Conservation (phyloP, 1,140 invertebrate genomes). For the Caenorhabditis remanei region DNA sequence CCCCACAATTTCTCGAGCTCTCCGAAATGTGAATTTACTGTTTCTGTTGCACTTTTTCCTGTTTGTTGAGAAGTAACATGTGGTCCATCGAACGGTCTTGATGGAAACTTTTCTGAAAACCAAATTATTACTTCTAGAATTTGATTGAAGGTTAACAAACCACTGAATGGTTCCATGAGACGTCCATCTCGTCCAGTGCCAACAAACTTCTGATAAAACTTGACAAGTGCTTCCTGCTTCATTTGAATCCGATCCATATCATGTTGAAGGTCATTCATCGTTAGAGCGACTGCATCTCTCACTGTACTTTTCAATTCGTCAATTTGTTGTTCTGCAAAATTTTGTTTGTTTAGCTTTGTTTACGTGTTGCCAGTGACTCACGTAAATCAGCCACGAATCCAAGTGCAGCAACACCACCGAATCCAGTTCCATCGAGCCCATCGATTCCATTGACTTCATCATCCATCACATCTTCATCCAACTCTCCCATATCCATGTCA, state of each 20-base stretch:
- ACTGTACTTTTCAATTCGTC: conserved; percentile 40
- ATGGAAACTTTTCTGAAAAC: conserved; percentile 12
- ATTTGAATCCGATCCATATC: conserved; percentile 18
- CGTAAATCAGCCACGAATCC: conserved; percentile 12
- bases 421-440: background rate
- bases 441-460: background rate
- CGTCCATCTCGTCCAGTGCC: background rate
- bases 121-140: background rate
- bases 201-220: conserved; percentile 1
- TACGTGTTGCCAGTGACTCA: conserved; percentile 3
- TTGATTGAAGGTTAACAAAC: background rate
- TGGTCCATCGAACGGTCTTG: conserved; percentile 24
- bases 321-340: conserved; percentile 48
- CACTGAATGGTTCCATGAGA: background rate
- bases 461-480: background rate
- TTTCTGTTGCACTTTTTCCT: background rate
- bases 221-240: conserved; percentile 1
- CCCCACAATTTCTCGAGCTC: conserved; percentile 4
- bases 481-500: conserved; percentile 8
- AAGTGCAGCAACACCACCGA: background rate
- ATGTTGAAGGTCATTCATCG: conserved; percentile 34
- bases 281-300: conserved; percentile 32
- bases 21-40: background rate
- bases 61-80: background rate
- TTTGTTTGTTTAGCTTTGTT: conserved; percentile 39